phyloP scores from a whole-genome alignment of 23 tunicate genomes.

The Halocynthia aurantium region DNA sequence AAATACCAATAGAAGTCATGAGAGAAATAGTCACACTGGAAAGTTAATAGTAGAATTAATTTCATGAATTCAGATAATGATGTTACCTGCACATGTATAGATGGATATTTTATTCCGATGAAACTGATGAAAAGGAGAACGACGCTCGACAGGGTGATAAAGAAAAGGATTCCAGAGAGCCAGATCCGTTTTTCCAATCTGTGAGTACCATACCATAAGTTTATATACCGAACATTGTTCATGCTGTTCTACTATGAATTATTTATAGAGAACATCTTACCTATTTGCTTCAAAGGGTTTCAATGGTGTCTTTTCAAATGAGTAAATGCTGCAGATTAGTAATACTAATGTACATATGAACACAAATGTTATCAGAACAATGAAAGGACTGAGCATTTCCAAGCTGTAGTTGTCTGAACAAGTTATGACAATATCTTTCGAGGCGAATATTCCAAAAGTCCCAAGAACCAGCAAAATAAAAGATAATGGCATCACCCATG shows the following conservation, averaged over 20 bases:
- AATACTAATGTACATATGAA: slow-evolving; percentile 4
- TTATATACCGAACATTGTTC: no score
- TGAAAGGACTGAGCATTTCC: slow-evolving; percentile 22
- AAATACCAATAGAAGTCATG: no score
- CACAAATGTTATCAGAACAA: slow-evolving; percentile 8
- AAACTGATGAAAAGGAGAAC: slow-evolving; percentile 7
- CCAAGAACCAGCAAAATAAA: neutral
- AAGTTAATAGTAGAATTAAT: no score
- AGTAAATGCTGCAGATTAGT: slow-evolving; percentile 8
- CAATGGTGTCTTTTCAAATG: slow-evolving; percentile 16
- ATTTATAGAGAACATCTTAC: slow-evolving; percentile 4
- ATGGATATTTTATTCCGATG: slow-evolving; percentile 1
- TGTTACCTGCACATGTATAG: slow-evolving; percentile 10
- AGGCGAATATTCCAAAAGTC: neutral
- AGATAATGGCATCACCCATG: slow-evolving; percentile 10
- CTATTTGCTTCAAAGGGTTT: slow-evolving; percentile 45
- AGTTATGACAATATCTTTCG: slow-evolving; percentile 6
- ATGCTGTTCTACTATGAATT: no score
- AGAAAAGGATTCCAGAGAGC: slow-evolving; percentile 38
- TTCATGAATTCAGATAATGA: no score
- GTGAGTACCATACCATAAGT: neutral
- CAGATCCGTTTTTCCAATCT: slow-evolving; percentile 61
- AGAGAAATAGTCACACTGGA: no score
- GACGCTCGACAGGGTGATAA: slow-evolving; percentile 17
- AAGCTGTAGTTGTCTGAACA: slow-evolving; percentile 34